phyloP scores from a whole-genome alignment of 2,888 invertebrate genomes.

The Epirrhoe tristata region DNA sequence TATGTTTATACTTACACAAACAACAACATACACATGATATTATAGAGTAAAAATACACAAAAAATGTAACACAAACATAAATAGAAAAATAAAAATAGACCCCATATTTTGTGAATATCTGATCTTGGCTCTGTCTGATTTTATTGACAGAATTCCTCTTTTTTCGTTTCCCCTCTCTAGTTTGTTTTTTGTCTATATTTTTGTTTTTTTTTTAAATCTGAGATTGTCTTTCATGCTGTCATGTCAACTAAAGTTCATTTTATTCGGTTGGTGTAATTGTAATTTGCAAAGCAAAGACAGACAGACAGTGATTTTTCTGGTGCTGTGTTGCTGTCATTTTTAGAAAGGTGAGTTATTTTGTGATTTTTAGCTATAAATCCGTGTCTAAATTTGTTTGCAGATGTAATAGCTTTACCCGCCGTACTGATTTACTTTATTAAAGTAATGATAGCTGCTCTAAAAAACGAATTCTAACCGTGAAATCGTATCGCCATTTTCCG shows the following conservation, averaged over 20 bases:
- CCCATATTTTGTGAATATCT: too few species aligned
- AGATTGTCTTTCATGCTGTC: background rate
- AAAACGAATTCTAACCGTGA: constrained; percentile 59
- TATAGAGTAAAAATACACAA: too few species aligned
- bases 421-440: constrained; percentile 15
- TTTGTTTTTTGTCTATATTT: background rate
- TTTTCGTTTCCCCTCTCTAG: background rate
- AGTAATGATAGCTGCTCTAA: constrained; percentile 13
- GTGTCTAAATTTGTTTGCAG: constrained; percentile 32
- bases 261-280: constrained; percentile 52
- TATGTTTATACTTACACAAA: too few species aligned
- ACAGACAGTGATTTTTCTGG: constrained; percentile 77
- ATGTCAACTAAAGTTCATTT: background rate
- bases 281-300: constrained; percentile 45
- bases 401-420: constrained; percentile 10
- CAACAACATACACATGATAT: too few species aligned
- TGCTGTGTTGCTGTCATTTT: constrained; percentile 80
- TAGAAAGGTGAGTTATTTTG: constrained; percentile 77
- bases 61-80: too few species aligned
- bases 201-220: too few species aligned
- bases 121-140: too few species aligned
- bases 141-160: too few species aligned
- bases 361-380: constrained; percentile 46
- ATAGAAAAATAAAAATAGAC: too few species aligned
- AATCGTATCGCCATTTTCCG: constrained; percentile 81